Evolutionary conservation across 1,140 invertebrate genomes (phyloP), one percentile per base, ranked within the genome.

Genomic region (Tetramorium alpestre): DNA sequence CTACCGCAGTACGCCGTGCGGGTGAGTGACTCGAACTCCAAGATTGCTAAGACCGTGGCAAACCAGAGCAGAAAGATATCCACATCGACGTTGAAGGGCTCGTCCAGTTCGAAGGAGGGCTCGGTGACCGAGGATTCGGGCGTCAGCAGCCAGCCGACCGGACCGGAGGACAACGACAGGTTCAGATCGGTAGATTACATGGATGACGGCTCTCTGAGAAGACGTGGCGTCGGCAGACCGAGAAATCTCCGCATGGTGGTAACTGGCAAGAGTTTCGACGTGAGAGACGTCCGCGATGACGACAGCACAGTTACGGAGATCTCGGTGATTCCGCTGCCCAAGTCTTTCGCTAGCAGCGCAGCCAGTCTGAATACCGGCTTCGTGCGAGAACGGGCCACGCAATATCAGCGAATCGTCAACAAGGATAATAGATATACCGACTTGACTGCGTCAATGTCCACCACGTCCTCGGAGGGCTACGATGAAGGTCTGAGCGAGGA

Each of bases 21-120:
- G 41, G 94, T 96, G 58, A 96, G 96, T 44, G 97, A 97, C 77
- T 94, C 96, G 0, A 95, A 94, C 78, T 93, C 94, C 3, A 98
- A 97, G 94, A 96, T 96, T 11, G 97, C 97, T 44, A 98, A 98
- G 94, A 98, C 98, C 86, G 96, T 96, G 5, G 96, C 96, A 0
- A 97, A 97, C 87, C 96, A 96, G 69, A 96, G 94, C 41, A 94
- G 95, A 33, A 96, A 95, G 82, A 94, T 95, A 5, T 94, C 95
- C 0, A 92, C 92, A 4, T 89, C 89, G 16, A 88, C 93, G 22
- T 64, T 25, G 8, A 93, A 93, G 51, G 91, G 91, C 0, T 93
- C 92, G 0, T 85, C 92, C 10, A 93, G 94, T 76, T 96, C 95
- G 0, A 96, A 96, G 60, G 95, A 96, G 11, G 95, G 93, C 82